Base-by-base conservation (phyloP, 64 coral and sea anemone genomes). In the Montipora efflorescens region DNA sequence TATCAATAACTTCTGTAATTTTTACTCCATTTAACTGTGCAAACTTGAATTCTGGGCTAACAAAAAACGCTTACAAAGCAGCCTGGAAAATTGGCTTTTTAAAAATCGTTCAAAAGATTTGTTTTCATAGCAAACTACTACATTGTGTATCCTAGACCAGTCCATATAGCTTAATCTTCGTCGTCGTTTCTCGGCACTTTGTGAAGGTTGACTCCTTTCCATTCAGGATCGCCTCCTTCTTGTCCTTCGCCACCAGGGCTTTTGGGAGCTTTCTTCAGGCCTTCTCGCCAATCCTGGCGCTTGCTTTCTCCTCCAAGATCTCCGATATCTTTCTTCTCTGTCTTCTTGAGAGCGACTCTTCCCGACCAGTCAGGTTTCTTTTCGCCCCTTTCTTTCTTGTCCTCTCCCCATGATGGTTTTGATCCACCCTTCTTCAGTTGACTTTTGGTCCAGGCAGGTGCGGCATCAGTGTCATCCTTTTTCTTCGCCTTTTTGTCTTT, bases 301-400 rank as follows among this genome's bases (percentile, higher is more conserved):
- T 80, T 93, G 61, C 48, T 74, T 21, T 61, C 44, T 7, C 66
- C 84, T 14, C 66, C 84, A 12, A 88, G 58, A 7, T 88, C 92
- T 25, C 62, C 92, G 2, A 48, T 59, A 1, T 74, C 92, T 78
- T 79, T 78, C 28, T 93, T 93, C 83, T 93, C 92, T 47, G 92
- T 79, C 87, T 93, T 93, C 84, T 93, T 93, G 58, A 93, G 92
- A 13, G 92, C 85, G 8, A 86, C 82, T 22, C 92, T 53, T 74
- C 83, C 92, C 19, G 92, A 72, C 92, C 92, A 93, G 14, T 81
- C 92, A 4, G 92, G 92, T 70, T 87, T 79, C 76, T 88, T 88
- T 47, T 93, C 85, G 4, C 22, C 43, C 4, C 73, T 71, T 8
- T 78, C 23, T 9, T 77, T 80, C 14, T 23, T 68, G 0, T 87